Base-by-base conservation (phyloP, 2,797 vertebrate genomes). In the Acestrorhynchus altus region DNA sequence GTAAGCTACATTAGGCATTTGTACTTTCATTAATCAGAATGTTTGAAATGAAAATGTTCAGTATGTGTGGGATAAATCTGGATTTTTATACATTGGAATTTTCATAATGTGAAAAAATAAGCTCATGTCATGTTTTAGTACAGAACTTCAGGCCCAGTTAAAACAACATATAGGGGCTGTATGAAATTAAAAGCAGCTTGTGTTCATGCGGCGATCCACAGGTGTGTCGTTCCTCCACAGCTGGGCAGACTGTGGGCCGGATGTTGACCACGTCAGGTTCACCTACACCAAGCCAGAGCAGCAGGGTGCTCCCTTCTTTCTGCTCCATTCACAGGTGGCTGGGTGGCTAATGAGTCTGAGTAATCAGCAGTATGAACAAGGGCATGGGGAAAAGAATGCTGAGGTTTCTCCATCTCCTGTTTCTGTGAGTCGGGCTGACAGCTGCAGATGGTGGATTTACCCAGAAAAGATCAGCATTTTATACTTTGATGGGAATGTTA, bases 341-440 rank as follows among this genome's bases (percentile, higher is more conserved):
- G 31, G 80, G 80, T 87, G 86, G 87, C 49, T 52, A 77, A 39
- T 51, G n/a, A 71, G 49, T 60, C 79, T 74, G 82, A 80, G n/a
- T 78, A 52, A 66, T 67, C 51, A 28, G 40, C 26, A 12, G 47
- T 49, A 60, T 39, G 24, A 46, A 20, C 16, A 59, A 63, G 57
- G 57, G 35, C 9, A 0, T 47, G 24, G 15, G 61, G 84, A 85
- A 81, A 88, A 83, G 80, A 78, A 76, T 59, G 44, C 83, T 85
- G 84, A 86, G 89, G 89, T 87, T 88, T 89, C 84, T 86, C 90
- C 66, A 86, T 87, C 85, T 87, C 88, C 85, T 88, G 87, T 84
- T 89, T 89, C 85, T 69, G 47, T 69, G 39, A 51, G 73, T 68
- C 65, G 39, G 40, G 73, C 68, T 65, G 22, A 12, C 8, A 11